Conservation (phyloP, 2,797 vertebrate genomes). For the Cyclopterus lumpus region DNA sequence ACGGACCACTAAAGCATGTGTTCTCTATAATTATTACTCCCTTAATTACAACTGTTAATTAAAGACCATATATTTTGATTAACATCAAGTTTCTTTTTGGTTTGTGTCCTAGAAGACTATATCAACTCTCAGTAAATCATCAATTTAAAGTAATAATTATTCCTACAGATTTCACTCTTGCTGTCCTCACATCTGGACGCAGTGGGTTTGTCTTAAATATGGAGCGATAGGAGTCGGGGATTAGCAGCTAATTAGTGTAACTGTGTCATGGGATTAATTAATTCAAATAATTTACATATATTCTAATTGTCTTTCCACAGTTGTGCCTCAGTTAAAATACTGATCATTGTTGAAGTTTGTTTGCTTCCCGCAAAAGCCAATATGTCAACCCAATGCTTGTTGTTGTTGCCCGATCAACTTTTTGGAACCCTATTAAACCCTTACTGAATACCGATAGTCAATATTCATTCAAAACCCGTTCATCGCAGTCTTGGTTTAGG, state of each 20-base stretch:
- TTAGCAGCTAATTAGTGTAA: conserved; percentile 76
- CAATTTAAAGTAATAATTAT: conserved; percentile 74
- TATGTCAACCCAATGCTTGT: conserved; percentile 23
- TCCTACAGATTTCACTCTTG: conserved; percentile 61
- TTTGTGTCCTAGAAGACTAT: conserved; percentile 71
- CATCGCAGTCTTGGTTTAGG: background rate
- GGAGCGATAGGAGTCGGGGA: conserved; percentile 74
- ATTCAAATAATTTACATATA: conserved; percentile 78
- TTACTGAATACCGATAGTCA: conserved; percentile 9
- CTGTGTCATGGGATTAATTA: conserved; percentile 79
- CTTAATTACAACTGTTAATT: conserved; percentile 75
- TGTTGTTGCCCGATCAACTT: conserved; percentile 31
- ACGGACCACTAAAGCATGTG: conserved; percentile 47
- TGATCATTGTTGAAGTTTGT: conserved; percentile 54
- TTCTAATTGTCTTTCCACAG: conserved; percentile 63
- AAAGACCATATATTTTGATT: conserved; percentile 74
- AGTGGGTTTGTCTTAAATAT: conserved; percentile 76
- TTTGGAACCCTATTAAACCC: conserved; percentile 1
- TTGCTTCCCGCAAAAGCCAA: conserved; percentile 45
- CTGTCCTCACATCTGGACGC: conserved; percentile 71
- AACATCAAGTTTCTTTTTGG: conserved; percentile 75
- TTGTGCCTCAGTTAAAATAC: conserved; percentile 45
- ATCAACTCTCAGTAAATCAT: conserved; percentile 49
- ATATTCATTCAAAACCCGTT: conserved; percentile 10
- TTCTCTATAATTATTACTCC: conserved; percentile 61